Evolutionary conservation across 2,797 vertebrate genomes (phyloP).

Genomic region (Manis javanica): DNA sequence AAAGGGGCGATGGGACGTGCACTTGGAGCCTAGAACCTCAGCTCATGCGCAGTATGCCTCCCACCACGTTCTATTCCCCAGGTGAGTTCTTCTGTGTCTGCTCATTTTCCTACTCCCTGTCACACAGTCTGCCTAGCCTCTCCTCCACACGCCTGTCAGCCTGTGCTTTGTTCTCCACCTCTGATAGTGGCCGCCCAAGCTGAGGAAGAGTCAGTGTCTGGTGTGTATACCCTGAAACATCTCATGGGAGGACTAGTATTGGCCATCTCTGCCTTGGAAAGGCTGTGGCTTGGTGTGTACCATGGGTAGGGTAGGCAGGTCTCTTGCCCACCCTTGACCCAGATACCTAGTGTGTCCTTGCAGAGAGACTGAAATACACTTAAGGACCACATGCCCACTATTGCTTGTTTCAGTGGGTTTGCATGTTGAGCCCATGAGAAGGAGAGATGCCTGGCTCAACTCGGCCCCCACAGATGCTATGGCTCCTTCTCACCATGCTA

Average conservation of each 20-base stretch:
- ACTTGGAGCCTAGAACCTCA: background rate
- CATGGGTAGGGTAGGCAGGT: background rate
- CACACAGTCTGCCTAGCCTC: background rate
- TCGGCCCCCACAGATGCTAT: background rate
- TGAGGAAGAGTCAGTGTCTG: background rate
- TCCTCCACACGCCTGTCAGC: background rate
- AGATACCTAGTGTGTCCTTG: background rate
- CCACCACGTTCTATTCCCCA: background rate
- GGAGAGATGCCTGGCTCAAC: background rate
- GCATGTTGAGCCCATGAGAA: background rate
- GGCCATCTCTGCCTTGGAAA: background rate
- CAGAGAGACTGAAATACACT: background rate
- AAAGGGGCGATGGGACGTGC: background rate
- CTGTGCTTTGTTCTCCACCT: background rate
- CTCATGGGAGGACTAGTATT: background rate
- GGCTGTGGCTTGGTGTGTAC: background rate
- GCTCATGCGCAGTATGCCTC: rapidly evolving
- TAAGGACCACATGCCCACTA: background rate
- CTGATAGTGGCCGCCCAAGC: background rate
- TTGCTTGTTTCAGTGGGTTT: background rate
- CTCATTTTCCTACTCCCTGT: background rate
- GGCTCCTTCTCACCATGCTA: background rate
- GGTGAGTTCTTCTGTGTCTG: background rate
- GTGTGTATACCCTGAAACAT: background rate
- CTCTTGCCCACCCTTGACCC: background rate